These are phyloP conservation scores for Athalia circularis DNA, from an alignment of 2,888 invertebrate genomes.

Conservation along the genomic window DNA sequence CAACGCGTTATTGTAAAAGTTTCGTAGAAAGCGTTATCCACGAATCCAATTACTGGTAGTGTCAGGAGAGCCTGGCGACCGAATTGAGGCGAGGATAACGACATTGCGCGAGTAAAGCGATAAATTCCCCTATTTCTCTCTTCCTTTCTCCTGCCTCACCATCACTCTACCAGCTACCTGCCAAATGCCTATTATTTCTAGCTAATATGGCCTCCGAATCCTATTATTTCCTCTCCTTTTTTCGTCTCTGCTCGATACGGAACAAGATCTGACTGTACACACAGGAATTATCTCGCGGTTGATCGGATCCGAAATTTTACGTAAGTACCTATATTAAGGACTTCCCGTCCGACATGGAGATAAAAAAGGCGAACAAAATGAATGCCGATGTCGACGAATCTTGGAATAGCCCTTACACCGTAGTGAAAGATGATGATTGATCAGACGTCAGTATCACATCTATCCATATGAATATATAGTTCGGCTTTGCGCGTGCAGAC, in stretches of 20 bases:
- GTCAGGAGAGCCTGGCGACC: conserved; percentile 41
- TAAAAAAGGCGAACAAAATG: neutral
- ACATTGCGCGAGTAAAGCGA: conserved; percentile 45
- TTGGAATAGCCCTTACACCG: neutral
- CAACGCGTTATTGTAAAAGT: conserved; percentile 47
- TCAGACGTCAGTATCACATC: too few relatives aligned
- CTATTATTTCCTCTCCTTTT: conserved; percentile 41
- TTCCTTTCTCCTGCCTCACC: neutral
- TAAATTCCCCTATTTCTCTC: conserved; percentile 41
- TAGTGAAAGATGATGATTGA: neutral
- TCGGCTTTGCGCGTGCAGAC: neutral
- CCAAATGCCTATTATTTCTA: conserved; percentile 46
- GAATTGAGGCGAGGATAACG: conserved; percentile 48
- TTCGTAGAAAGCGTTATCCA: conserved; percentile 45
- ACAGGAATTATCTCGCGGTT: conserved; percentile 19
- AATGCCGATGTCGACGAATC: neutral
- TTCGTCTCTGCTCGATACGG: conserved; percentile 23
- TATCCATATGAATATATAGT: too few relatives aligned
- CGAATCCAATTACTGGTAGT: conserved; percentile 48
- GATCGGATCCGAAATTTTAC: neutral
- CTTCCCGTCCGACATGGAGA: too few relatives aligned
- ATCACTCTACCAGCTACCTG: conserved; percentile 13
- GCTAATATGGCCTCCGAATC: conserved; percentile 43
- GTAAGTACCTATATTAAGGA: too few relatives aligned
- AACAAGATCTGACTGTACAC: neutral